Conservation (phyloP, 2,797 vertebrate genomes). For the Sparus aurata region DNA sequence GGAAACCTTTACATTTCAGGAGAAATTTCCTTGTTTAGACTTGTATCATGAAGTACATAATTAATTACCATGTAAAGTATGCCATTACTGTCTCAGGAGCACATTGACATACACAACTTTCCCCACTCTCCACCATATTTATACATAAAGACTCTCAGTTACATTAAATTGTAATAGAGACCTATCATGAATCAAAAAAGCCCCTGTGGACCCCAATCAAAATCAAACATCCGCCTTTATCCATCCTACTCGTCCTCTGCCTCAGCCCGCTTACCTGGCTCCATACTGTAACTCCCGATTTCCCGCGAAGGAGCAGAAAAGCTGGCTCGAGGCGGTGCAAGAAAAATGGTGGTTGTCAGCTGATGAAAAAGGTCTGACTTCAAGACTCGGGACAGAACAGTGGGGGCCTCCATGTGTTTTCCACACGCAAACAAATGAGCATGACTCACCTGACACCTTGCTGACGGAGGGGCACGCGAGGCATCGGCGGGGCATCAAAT, state of each 20-base stretch:
- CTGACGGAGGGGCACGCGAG: slow-evolving; percentile 27
- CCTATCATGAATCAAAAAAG: too few species aligned
- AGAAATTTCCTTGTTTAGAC: too few species aligned
- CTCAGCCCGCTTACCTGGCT: slow-evolving; percentile 16
- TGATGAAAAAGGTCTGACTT: slow-evolving; percentile 50
- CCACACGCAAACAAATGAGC: slow-evolving; percentile 15
- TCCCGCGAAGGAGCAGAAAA: slow-evolving; percentile 30
- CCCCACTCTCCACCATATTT: too few species aligned
- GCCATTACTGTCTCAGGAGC: too few species aligned
- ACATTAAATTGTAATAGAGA: too few species aligned
- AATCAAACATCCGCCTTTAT: too few species aligned
- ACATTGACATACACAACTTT: too few species aligned
- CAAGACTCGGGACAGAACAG: slow-evolving; percentile 25
- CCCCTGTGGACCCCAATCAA: background rate
- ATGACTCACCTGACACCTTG: slow-evolving; percentile 26
- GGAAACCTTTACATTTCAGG: too few species aligned
- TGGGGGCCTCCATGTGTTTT: slow-evolving; percentile 13
- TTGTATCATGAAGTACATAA: too few species aligned
- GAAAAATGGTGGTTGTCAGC: slow-evolving; percentile 43
- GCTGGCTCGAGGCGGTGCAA: slow-evolving; percentile 33
- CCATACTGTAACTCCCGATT: slow-evolving; percentile 37
- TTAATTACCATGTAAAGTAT: too few species aligned
- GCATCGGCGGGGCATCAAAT: slow-evolving; percentile 42
- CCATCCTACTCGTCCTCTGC: slow-evolving; percentile 21
- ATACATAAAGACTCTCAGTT: too few species aligned